phyloP scores from a whole-genome alignment of 2,113 vertebrate genomes.

The Pyrgilauda ruficollis region DNA sequence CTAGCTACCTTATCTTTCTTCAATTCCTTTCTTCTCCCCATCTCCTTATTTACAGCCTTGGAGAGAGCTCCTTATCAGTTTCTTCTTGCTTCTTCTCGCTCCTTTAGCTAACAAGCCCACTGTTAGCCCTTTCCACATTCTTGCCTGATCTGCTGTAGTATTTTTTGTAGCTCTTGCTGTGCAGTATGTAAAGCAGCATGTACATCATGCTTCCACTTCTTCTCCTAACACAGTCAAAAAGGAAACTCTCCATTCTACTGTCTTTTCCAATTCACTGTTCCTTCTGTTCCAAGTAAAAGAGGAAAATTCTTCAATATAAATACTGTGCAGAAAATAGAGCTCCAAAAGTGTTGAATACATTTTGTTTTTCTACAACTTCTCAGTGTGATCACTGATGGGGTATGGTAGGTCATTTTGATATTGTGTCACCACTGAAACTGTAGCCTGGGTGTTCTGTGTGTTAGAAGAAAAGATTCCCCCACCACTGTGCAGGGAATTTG shows the following conservation, averaged over 20 bases:
- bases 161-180: background rate
- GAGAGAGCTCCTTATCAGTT: no score
- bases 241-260: background rate
- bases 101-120: no score
- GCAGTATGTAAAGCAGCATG: background rate
- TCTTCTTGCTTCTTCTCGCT: no score
- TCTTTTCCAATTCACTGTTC: background rate
- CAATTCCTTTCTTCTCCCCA: no score
- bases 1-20: no score
- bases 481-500: background rate
- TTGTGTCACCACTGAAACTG: background rate
- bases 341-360: background rate
- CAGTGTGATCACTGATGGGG: fast-evolving
- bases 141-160: background rate
- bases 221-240: background rate
- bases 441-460: background rate
- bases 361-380: background rate
- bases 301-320: background rate
- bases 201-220: fast-evolving
- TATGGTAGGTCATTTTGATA: background rate
- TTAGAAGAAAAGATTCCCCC: background rate
- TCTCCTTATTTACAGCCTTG: no score
- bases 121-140: no score
- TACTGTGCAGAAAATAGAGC: background rate
- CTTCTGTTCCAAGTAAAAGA: background rate